Evolutionary conservation across 2,113 vertebrate species (phyloP).

Genomic region (Drymodes brunneopygia): DNA sequence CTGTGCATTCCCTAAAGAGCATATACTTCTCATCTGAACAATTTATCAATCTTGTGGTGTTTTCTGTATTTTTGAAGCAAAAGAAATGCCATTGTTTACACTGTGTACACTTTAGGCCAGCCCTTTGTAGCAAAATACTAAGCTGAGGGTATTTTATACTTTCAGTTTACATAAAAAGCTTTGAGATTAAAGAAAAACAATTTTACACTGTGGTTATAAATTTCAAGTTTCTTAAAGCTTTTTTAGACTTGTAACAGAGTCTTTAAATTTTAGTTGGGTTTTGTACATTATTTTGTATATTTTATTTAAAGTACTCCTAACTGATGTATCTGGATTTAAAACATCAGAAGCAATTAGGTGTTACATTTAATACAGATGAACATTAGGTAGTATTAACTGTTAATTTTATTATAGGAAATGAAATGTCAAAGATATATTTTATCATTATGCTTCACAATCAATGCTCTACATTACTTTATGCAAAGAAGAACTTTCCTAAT

Average conservation of each 20-base stretch:
- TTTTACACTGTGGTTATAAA: constrained; percentile 82
- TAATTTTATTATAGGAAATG: constrained; percentile 76
- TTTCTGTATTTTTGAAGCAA: constrained; percentile 77
- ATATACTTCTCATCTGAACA: constrained; percentile 63
- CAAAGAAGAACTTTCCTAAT: constrained; percentile 74
- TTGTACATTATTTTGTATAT: constrained; percentile 83
- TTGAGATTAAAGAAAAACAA: constrained; percentile 79
- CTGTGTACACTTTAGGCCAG: constrained; percentile 79
- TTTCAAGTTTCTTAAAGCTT: constrained; percentile 83
- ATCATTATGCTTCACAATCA: constrained; percentile 79
- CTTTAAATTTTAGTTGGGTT: constrained; percentile 81
- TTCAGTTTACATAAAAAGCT: constrained; percentile 77
- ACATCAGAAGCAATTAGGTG: constrained; percentile 71
- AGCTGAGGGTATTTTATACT: constrained; percentile 79
- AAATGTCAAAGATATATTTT: constrained; percentile 77
- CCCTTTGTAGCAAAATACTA: constrained; percentile 78
- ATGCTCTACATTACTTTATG: constrained; percentile 77
- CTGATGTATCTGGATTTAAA: constrained; percentile 76
- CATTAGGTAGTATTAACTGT: constrained; percentile 75
- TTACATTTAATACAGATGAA: constrained; percentile 75
- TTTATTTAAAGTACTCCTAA: constrained; percentile 80
- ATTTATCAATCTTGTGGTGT: constrained; percentile 73
- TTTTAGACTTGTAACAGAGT: constrained; percentile 81
- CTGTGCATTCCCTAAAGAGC: constrained; percentile 58
- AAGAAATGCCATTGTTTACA: constrained; percentile 78